Conservation (phyloP, 2,797 vertebrate genomes). For the Urophycis tenuis region DNA sequence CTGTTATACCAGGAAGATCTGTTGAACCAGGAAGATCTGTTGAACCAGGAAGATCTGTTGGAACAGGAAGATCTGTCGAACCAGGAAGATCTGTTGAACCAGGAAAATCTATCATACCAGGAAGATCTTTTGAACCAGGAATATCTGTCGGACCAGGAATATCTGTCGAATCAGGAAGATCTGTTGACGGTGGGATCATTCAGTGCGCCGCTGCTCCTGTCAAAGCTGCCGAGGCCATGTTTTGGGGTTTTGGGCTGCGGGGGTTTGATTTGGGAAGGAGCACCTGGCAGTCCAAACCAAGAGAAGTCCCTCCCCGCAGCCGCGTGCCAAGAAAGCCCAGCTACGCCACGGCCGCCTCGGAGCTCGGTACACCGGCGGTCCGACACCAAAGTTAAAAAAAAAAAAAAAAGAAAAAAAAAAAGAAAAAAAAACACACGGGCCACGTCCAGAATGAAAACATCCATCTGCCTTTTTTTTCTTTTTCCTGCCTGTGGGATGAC, state of each 20-base stretch:
- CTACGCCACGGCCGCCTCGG: conserved; percentile 52
- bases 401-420: conserved; percentile 35
- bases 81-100: too few relatives aligned
- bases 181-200: conserved; percentile 27
- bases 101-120: too few relatives aligned
- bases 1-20: too few relatives aligned
- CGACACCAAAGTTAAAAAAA: conserved; percentile 35
- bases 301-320: conserved; percentile 51
- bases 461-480: neutral
- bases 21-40: too few relatives aligned
- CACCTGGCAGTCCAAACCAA: conserved; percentile 52
- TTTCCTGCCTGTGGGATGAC: conserved; percentile 26
- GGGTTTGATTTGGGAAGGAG: conserved; percentile 58
- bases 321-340: conserved; percentile 44
- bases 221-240: conserved; percentile 52
- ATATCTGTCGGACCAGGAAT: too few relatives aligned
- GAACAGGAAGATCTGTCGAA: too few relatives aligned
- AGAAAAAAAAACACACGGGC: conserved; percentile 30
- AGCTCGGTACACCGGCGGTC: conserved; percentile 44
- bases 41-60: too few relatives aligned
- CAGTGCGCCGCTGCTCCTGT: conserved; percentile 46
- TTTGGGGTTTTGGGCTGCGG: neutral
- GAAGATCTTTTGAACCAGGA: too few relatives aligned
- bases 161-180: conserved; percentile 25
- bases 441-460: neutral